Percentiles rank a stretch among this genome's conserved stretches.
Conservation (phyloP, 2,888 invertebrate genomes). For the Strigamia maritima region DNA sequence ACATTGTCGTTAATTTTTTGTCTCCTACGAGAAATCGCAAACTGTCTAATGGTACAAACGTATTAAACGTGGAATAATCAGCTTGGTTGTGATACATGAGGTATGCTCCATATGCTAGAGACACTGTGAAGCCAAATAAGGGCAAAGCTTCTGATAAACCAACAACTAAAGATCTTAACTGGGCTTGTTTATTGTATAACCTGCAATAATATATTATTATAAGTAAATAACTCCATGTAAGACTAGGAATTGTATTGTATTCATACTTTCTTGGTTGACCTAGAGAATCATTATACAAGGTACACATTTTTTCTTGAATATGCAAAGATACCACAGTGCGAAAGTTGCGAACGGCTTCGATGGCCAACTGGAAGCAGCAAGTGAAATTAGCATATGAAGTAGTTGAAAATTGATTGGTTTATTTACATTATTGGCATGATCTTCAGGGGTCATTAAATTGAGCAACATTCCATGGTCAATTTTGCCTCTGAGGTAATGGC, state of each 20-base stretch:
- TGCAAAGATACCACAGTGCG: conserved; percentile 56
- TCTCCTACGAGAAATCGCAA: no score
- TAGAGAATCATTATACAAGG: not conserved
- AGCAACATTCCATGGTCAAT: conserved; percentile 62
- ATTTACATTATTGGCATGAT: conserved; percentile 66
- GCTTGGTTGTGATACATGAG: conserved; percentile 63
- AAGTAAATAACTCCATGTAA: not conserved
- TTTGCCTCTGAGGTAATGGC: conserved; percentile 65
- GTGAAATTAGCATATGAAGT: conserved; percentile 35
- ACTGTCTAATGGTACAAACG: conserved; percentile 57
- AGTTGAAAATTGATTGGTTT: no score
- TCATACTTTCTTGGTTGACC: conserved; percentile 11
- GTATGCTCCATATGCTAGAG: conserved; percentile 69
- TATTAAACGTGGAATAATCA: conserved; percentile 66
- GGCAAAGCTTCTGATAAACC: conserved; percentile 68
- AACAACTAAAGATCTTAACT: conserved; percentile 66
- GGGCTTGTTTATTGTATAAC: conserved; percentile 48
- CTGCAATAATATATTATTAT: not conserved
- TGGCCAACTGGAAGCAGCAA: conserved; percentile 58
- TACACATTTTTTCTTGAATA: not conserved
- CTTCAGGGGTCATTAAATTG: conserved; percentile 62
- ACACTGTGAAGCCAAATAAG: conserved; percentile 67
- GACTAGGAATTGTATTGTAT: not conserved
- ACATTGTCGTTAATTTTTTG: no score
- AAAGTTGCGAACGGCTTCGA: conserved; percentile 71